These are phyloP conservation scores for Orchesellides sinensis DNA, from an alignment of 2,888 invertebrate species.

Conservation along the genomic window DNA sequence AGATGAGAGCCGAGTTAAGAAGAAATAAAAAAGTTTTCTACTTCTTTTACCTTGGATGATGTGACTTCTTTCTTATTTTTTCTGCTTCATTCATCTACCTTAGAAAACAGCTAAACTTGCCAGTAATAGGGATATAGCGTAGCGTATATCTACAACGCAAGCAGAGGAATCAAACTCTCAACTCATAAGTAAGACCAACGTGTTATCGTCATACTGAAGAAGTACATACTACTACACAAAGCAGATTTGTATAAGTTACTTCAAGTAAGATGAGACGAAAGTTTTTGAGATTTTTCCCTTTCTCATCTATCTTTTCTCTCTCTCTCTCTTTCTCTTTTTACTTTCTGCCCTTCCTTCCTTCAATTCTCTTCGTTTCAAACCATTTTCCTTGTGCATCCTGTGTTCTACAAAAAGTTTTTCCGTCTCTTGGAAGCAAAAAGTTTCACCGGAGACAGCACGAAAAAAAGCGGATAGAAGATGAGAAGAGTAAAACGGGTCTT, in stretches of 20 bases:
- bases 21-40: background rate
- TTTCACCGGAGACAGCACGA: background rate
- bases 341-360: conserved; percentile 7
- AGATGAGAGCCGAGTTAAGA: conserved; percentile 9
- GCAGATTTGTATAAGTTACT: background rate
- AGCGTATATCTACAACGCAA: background rate
- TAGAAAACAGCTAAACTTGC: background rate
- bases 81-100: background rate
- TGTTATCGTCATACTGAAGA: too few species aligned
- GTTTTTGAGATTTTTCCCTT: background rate
- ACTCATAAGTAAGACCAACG: background rate
- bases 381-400: conserved; percentile 5
- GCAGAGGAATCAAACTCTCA: background rate
- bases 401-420: conserved; percentile 7
- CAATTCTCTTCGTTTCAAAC: conserved; percentile 13
- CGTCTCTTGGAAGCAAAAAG: too few species aligned
- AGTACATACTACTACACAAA: too few species aligned
- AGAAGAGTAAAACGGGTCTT: background rate
- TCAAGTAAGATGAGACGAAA: conserved; percentile 1
- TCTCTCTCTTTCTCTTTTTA: conserved; percentile 2
- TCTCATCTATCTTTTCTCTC: too few species aligned
- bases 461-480: background rate
- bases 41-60: background rate
- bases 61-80: conserved; percentile 4
- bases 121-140: background rate